Evolutionary conservation across 35 echinoderm and acorn worm species (phyloP).

Genomic region (Lytechinus pictus): DNA sequence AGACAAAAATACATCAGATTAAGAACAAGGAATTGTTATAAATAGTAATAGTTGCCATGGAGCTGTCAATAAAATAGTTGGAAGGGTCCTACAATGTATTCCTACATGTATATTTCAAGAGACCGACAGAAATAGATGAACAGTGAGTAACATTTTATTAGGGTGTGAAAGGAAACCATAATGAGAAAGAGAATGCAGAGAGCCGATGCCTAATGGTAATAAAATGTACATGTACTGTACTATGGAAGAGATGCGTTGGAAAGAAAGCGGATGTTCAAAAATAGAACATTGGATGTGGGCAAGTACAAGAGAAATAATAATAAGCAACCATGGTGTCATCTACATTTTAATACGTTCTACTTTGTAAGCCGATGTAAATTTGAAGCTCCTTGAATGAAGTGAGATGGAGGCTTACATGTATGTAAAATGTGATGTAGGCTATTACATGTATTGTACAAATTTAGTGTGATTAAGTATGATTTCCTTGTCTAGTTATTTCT

Average conservation of each 20-base stretch:
- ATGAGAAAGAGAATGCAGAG: not conserved
- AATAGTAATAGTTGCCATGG: too few relatives aligned
- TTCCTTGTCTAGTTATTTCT: too few relatives aligned
- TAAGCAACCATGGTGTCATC: not conserved
- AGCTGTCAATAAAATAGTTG: too few relatives aligned
- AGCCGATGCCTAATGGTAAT: not conserved
- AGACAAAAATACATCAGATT: not conserved
- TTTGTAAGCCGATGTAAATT: too few relatives aligned
- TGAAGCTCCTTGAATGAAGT: too few relatives aligned
- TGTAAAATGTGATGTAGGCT: too few relatives aligned
- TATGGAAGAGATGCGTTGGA: not conserved
- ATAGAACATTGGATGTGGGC: not conserved
- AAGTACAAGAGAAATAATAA: not conserved
- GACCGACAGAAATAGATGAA: not conserved
- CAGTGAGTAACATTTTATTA: not conserved
- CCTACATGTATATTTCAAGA: not conserved
- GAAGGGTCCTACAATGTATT: too few relatives aligned
- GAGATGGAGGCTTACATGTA: too few relatives aligned
- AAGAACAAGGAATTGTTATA: too few relatives aligned
- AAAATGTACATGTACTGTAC: not conserved
- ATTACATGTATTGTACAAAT: too few relatives aligned
- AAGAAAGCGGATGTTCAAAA: not conserved
- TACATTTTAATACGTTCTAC: too few relatives aligned
- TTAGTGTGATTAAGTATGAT: too few relatives aligned
- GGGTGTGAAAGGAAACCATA: not conserved